These are phyloP conservation scores for Trilocha varians DNA, from an alignment of 2,888 invertebrate species.

Conservation along the genomic window DNA sequence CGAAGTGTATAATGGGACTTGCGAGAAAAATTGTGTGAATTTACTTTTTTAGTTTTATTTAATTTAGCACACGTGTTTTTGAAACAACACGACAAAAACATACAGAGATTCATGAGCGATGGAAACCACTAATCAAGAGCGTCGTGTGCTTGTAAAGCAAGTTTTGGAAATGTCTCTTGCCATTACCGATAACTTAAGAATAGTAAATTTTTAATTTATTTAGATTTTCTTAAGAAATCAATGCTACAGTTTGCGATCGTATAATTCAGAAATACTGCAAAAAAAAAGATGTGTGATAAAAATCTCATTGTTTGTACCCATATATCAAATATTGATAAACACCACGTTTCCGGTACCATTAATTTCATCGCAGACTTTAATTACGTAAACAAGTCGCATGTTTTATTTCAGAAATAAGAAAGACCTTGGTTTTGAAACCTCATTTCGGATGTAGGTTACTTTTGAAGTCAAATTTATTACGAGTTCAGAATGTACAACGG, in stretches of 20 bases:
- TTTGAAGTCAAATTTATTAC: slow-evolving; percentile 47
- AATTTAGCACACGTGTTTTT: not conserved
- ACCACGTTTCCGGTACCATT: slow-evolving; percentile 19
- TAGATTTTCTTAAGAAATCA: too few relatives aligned
- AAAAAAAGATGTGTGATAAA: too few relatives aligned
- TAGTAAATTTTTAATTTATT: too few relatives aligned
- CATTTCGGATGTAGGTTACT: slow-evolving; percentile 44
- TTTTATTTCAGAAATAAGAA: slow-evolving; percentile 20
- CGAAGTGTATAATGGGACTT: slow-evolving; percentile 47
- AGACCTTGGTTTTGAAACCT: slow-evolving; percentile 41
- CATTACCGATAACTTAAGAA: too few relatives aligned
- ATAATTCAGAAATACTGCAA: too few relatives aligned
- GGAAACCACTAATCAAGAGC: too few relatives aligned
- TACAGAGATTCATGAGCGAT: too few relatives aligned
- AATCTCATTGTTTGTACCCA: not conserved
- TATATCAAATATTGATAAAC: slow-evolving; percentile 20
- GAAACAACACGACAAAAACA: too few relatives aligned
- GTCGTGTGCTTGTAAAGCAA: too few relatives aligned
- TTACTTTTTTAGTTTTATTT: not conserved
- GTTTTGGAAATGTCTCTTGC: too few relatives aligned
- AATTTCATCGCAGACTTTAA: slow-evolving; percentile 33
- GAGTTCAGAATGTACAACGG: slow-evolving; percentile 20
- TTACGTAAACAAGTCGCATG: slow-evolving; percentile 22
- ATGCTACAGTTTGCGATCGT: too few relatives aligned
- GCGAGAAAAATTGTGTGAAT: slow-evolving; percentile 30